Conservation (phyloP, 1,140 invertebrate species). For the Bicyclus anynana region DNA sequence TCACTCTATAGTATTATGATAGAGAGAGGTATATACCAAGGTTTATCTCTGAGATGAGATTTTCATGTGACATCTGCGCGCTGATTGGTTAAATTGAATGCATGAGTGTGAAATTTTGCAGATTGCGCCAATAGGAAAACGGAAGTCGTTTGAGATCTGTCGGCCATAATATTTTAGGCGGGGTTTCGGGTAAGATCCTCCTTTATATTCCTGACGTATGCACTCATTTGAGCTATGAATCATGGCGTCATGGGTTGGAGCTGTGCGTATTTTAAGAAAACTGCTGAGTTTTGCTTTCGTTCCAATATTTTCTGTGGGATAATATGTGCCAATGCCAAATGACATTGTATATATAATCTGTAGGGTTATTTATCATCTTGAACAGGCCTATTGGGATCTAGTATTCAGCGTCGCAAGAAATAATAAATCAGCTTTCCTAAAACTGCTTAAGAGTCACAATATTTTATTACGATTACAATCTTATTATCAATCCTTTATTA, state of each 20-base stretch:
- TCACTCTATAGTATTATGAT: constrained; percentile 42
- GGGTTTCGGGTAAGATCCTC: constrained; percentile 57
- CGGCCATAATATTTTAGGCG: constrained; percentile 71
- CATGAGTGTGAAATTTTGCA: constrained; percentile 39
- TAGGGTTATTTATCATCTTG: constrained; percentile 28
- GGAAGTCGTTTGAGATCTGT: constrained; percentile 37
- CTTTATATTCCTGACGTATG: constrained; percentile 74
- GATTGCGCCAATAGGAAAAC: constrained; percentile 51
- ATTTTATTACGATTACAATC: no score
- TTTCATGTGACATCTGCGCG: constrained; percentile 37
- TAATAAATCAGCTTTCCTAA: neutral
- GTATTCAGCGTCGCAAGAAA: neutral
- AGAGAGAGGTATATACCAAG: constrained; percentile 38
- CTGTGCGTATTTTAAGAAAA: constrained; percentile 62
- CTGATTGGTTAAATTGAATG: constrained; percentile 58
- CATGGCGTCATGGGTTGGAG: constrained; percentile 60
- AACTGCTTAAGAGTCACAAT: neutral
- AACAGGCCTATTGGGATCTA: neutral
- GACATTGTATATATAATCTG: constrained; percentile 20
- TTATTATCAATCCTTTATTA: no score
- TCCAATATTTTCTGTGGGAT: constrained; percentile 47
- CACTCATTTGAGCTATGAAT: constrained; percentile 72
- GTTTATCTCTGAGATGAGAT: constrained; percentile 47
- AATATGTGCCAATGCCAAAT: constrained; percentile 32
- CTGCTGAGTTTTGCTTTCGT: constrained; percentile 53